A percentile compares a stretch with the other conserved stretches of the same genome.
Evolutionary conservation across 1,140 invertebrate species (phyloP).

Genomic region (Aphelenchoides avenae): DNA sequence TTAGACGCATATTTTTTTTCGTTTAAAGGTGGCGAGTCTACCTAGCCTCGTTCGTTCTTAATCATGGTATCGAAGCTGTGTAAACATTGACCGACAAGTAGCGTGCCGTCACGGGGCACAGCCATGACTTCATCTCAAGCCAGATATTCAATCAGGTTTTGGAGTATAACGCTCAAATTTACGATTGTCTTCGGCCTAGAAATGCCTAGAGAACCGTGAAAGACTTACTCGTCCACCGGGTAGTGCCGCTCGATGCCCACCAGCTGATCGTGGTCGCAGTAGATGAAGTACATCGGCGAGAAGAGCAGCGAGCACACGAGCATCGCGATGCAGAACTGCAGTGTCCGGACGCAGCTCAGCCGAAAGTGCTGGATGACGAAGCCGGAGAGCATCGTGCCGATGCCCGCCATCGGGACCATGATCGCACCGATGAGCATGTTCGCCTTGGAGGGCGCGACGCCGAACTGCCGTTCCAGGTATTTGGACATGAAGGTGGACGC

Average conservation of each 20-base stretch:
- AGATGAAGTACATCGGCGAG: conserved; percentile 58
- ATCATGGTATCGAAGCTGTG: too few species aligned
- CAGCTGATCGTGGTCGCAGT: conserved; percentile 55
- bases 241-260: conserved; percentile 54
- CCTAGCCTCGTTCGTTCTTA: too few species aligned
- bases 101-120: too few species aligned
- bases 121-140: too few species aligned
- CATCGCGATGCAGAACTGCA: conserved; percentile 55
- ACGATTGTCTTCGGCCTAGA: too few species aligned
- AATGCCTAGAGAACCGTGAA: too few species aligned
- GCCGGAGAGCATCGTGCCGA: conserved; percentile 57
- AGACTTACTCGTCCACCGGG: conserved; percentile 45
- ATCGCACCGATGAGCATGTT: conserved; percentile 52
- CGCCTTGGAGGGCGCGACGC: conserved; percentile 56
- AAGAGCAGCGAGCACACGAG: conserved; percentile 50
- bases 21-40: too few species aligned
- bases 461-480: conserved; percentile 57
- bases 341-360: conserved; percentile 49
- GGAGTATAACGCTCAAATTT: too few species aligned
- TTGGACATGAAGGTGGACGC: conserved; percentile 60
- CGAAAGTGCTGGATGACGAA: conserved; percentile 56
- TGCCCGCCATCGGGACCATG: conserved; percentile 50
- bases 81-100: too few species aligned
- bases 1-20: too few species aligned
- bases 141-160: too few species aligned